Evolutionary conservation across 92 coral and sea anemone species (phyloP).

Genomic region (Palythoa grandis): DNA sequence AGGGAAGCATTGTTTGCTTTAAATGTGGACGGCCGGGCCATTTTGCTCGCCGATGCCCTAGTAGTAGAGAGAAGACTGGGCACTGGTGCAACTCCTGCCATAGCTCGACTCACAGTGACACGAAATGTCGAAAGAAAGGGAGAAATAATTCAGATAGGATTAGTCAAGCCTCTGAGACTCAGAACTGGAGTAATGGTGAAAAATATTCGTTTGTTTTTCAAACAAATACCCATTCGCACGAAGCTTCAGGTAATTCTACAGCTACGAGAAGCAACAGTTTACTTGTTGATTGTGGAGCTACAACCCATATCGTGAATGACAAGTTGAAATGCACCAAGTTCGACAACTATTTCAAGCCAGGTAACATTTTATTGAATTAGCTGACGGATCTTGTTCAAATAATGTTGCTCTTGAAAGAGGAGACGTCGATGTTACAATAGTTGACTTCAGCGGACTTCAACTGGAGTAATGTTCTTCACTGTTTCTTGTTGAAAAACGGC

Average conservation of each 20-base stretch:
- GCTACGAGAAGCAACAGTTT: too few relatives aligned
- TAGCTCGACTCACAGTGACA: too few relatives aligned
- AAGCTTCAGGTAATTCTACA: too few relatives aligned
- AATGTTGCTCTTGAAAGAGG: constrained; percentile 39
- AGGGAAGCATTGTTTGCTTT: too few relatives aligned
- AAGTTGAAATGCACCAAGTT: too few relatives aligned
- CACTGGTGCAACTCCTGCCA: too few relatives aligned
- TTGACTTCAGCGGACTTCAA: background rate
- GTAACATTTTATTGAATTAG: constrained; percentile 32
- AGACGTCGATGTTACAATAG: constrained; percentile 9
- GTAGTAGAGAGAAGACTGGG: too few relatives aligned
- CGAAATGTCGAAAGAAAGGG: constrained; percentile 24
- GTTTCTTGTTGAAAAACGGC: background rate
- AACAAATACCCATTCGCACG: too few relatives aligned
- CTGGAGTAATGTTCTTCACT: background rate
- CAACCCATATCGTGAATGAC: constrained; percentile 43
- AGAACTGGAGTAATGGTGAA: background rate
- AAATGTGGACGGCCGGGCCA: too few relatives aligned
- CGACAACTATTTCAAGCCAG: constrained; percentile 19
- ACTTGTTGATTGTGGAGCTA: constrained; percentile 51
- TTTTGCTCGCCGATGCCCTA: too few relatives aligned
- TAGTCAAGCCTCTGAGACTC: constrained; percentile 24
- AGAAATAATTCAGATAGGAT: constrained; percentile 24
- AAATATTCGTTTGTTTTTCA: too few relatives aligned
- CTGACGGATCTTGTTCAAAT: constrained; percentile 31